phyloP scores from a whole-genome alignment of 2,113 vertebrate genomes.

The Bubo blakistoni region DNA sequence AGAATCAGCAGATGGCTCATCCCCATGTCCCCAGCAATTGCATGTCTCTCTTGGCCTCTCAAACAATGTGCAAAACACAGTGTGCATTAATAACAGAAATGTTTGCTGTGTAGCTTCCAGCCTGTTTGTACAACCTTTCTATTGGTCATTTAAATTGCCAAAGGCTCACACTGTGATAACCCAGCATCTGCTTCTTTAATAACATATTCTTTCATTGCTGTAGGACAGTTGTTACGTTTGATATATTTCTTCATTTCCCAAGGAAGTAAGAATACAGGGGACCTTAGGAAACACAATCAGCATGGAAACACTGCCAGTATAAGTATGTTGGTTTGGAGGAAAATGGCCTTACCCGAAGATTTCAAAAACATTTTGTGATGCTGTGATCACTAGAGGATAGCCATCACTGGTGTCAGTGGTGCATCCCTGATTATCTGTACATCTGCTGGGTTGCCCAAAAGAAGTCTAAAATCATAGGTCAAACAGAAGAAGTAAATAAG shows the following conservation, averaged over 20 bases:
- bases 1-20: not conserved
- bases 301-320: not conserved
- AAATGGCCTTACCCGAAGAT: not conserved
- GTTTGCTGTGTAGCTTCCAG: not conserved
- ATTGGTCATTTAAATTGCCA: not conserved
- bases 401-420: not conserved
- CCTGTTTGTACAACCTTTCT: not conserved
- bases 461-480: not conserved
- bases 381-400: not conserved
- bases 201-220: not conserved
- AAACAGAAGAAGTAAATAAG: not conserved
- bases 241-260: not conserved
- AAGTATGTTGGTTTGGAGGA: not conserved
- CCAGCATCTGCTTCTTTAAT: not conserved
- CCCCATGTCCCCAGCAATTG: not conserved
- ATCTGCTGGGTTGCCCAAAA: not conserved
- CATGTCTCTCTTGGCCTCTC: not conserved
- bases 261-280: not conserved
- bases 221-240: not conserved
- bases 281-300: not conserved
- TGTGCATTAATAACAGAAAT: not conserved
- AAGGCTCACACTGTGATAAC: not conserved
- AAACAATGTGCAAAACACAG: rapidly evolving
- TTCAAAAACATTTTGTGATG: not conserved
- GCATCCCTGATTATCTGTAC: not conserved